These are phyloP conservation scores for Ophiodon elongatus DNA, from an alignment of 2,113 vertebrate species.

Conservation along the genomic window DNA sequence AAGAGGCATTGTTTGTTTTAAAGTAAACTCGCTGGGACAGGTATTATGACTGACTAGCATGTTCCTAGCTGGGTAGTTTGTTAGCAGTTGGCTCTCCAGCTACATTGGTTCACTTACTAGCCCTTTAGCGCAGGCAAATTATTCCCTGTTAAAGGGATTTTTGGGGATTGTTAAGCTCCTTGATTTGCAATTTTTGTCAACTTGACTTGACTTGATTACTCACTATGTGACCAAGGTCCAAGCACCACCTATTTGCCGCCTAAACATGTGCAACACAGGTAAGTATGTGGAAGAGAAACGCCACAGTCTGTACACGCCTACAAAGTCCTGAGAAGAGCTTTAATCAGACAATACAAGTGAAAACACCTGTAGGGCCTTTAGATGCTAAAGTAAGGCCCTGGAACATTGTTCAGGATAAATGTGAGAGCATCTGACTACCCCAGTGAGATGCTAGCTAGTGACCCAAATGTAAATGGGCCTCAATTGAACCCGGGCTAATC, in stretches of 20 bases:
- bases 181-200: not conserved
- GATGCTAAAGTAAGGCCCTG: not conserved
- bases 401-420: conserved; percentile 22
- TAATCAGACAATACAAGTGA: not conserved
- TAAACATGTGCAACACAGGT: not conserved
- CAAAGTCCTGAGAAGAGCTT: not conserved
- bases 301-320: not conserved
- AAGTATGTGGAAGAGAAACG: not conserved
- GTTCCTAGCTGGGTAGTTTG: too few relatives aligned
- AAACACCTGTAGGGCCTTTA: not conserved
- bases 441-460: conserved; percentile 45
- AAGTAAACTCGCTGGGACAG: too few relatives aligned
- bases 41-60: too few relatives aligned
- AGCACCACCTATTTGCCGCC: not conserved
- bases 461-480: conserved; percentile 61
- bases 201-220: not conserved
- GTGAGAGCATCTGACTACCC: conserved; percentile 32
- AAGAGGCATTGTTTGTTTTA: too few relatives aligned
- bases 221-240: not conserved
- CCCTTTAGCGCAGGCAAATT: not conserved
- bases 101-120: not conserved
- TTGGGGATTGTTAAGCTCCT: not conserved
- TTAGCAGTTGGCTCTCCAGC: not conserved
- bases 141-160: not conserved
- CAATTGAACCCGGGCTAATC: conserved; percentile 53